Base-by-base conservation (phyloP, 2,113 vertebrate species). In the Mola mola region DNA sequence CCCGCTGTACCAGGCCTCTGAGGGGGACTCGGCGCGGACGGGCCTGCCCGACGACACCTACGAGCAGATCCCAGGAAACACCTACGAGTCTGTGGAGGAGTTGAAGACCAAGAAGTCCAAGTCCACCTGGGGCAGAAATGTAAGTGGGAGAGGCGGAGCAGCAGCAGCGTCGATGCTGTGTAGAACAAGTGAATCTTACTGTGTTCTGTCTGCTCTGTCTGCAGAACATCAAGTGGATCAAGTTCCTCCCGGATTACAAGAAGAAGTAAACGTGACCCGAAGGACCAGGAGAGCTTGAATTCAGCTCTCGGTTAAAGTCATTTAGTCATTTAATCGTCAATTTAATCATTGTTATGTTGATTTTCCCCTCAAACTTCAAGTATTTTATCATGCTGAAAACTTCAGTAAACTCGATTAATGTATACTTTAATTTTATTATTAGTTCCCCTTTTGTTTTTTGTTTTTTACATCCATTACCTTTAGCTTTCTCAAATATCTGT, bases 261-360 rank as follows among this genome's bases (percentile, higher is more conserved):
- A 89, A 84, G 78, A 85, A 88, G 75, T 83, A 68, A 82, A 57
- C 5, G n/a, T n/a, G n/a, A n/a, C n/a, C n/a, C n/a, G n/a, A n/a
- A n/a, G n/a, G n/a, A n/a, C n/a, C n/a, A n/a, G n/a, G n/a, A n/a
- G n/a, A n/a, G n/a, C n/a, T n/a, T n/a, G n/a, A n/a, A n/a, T n/a
- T n/a, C n/a, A n/a, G n/a, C n/a, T n/a, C n/a, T n/a, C n/a, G n/a
- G n/a, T n/a, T n/a, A n/a, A n/a, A n/a, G n/a, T n/a, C n/a, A n/a
- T n/a, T n/a, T n/a, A n/a, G n/a, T n/a, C n/a, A n/a, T n/a, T n/a
- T n/a, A n/a, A n/a, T n/a, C n/a, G n/a, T n/a, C n/a, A n/a, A n/a
- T n/a, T n/a, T n/a, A n/a, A n/a, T n/a, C n/a, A n/a, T n/a, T n/a
- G n/a, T n/a, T n/a, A n/a, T n/a, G n/a, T n/a, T n/a, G n/a, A n/a